Conservation (phyloP, 2,113 vertebrate genomes). For the Dicentrarchus labrax region DNA sequence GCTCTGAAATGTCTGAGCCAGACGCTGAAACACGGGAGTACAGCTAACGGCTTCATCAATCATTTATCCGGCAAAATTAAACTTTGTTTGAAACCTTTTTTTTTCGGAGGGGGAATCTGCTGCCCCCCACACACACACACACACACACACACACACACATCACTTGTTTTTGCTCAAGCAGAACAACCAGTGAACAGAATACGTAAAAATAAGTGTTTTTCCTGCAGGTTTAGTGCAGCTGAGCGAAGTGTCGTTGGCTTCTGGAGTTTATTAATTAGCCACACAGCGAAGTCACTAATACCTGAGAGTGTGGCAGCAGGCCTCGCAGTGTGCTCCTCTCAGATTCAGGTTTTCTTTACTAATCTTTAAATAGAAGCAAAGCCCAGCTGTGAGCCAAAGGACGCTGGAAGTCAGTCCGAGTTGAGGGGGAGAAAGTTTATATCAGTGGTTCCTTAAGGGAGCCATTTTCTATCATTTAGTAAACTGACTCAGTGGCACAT, state of each 20-base stretch:
- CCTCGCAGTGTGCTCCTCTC: background rate
- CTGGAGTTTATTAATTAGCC: slow-evolving; percentile 32
- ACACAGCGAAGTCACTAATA: slow-evolving; percentile 40
- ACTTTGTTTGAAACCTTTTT: slow-evolving; percentile 59
- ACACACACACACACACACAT: no score
- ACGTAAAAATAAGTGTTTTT: no score
- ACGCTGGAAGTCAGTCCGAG: no score
- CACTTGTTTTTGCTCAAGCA: slow-evolving; percentile 18
- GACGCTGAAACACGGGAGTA: slow-evolving; percentile 46
- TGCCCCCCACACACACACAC: no score
- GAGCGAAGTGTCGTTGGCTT: background rate
- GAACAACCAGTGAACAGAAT: slow-evolving; percentile 4
- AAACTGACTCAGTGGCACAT: no score
- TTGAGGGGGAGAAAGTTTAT: no score
- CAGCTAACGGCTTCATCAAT: slow-evolving; percentile 76
- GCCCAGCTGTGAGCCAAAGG: no score
- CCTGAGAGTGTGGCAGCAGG: slow-evolving; percentile 48
- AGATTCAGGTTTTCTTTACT: background rate
- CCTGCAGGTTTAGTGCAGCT: no score
- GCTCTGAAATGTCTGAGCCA: slow-evolving; percentile 58
- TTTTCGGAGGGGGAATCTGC: slow-evolving; percentile 5
- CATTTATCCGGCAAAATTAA: slow-evolving; percentile 81
- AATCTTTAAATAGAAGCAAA: slow-evolving; percentile 2
- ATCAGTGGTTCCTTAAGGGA: no score
- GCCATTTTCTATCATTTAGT: no score